These are phyloP conservation scores for Carassius carassius DNA, from an alignment of 2,113 vertebrate genomes.

Conservation along the genomic window DNA sequence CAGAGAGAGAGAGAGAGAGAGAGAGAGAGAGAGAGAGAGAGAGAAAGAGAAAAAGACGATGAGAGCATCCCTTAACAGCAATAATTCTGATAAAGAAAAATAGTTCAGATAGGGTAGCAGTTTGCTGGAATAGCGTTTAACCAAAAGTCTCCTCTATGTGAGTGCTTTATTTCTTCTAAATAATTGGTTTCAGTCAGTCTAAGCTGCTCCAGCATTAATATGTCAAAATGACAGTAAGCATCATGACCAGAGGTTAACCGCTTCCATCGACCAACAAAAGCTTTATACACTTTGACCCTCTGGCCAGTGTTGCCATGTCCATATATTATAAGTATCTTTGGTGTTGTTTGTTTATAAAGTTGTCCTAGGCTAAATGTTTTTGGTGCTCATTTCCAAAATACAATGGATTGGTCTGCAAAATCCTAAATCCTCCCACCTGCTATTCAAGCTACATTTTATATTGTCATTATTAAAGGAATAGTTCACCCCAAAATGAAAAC, in stretches of 20 bases:
- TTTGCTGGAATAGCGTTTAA: neutral
- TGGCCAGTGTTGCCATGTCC: neutral
- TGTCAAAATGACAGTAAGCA: slow-evolving; percentile 35
- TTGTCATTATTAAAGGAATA: neutral
- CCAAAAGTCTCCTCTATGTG: slow-evolving; percentile 19
- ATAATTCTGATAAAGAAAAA: slow-evolving; percentile 29
- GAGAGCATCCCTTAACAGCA: slow-evolving; percentile 15
- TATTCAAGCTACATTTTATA: neutral
- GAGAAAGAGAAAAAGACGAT: neutral
- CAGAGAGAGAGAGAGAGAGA: neutral
- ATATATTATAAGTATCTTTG: neutral
- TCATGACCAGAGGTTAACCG: slow-evolving; percentile 18
- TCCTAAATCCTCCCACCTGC: neutral
- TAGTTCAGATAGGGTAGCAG: neutral
- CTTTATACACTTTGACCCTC: neutral
- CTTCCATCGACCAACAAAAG: neutral
- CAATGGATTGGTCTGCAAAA: neutral
- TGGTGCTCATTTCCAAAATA: neutral
- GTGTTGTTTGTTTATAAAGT: neutral
- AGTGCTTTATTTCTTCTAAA: neutral
- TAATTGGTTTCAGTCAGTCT: slow-evolving; percentile 35
- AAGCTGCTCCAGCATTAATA: slow-evolving; percentile 20
- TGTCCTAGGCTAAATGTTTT: neutral
- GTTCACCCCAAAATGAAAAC: neutral
- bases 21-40: neutral